Evolutionary conservation across 1,140 invertebrate species (phyloP).

Genomic region (Apis dorsata): DNA sequence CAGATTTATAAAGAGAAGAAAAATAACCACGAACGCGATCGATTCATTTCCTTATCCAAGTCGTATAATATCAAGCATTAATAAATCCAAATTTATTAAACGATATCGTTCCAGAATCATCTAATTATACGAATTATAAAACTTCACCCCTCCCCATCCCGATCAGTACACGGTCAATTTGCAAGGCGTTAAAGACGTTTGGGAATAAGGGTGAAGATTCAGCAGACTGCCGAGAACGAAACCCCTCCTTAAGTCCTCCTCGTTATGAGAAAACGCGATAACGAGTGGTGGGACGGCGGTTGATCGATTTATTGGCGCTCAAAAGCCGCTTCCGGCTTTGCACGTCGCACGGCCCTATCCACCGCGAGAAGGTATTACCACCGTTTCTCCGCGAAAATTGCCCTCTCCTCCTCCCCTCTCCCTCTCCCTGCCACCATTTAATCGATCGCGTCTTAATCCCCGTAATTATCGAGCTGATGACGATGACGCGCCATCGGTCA

Average conservation of each 20-base stretch:
- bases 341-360: conserved; percentile 5
- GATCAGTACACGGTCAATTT: not conserved
- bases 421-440: not conserved
- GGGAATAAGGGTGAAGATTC: not conserved
- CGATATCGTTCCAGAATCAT: too few species aligned
- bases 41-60: too few species aligned
- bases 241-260: not conserved
- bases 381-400: conserved; percentile 14
- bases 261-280: conserved; percentile 39
- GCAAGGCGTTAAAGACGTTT: not conserved
- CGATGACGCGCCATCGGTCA: conserved; percentile 28
- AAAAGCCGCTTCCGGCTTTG: conserved; percentile 25
- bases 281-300: conserved; percentile 15
- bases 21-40: too few species aligned
- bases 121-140: too few species aligned
- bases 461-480: conserved; percentile 18
- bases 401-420: not conserved
- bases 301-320: conserved; percentile 42
- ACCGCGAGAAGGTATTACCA: not conserved
- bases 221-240: too few species aligned
- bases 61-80: too few species aligned
- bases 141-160: too few species aligned
- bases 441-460: conserved; percentile 42
- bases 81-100: too few species aligned
- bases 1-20: too few species aligned